Evolutionary conservation across 2,888 invertebrate species (phyloP).

Genomic region (Plebejus argus): DNA sequence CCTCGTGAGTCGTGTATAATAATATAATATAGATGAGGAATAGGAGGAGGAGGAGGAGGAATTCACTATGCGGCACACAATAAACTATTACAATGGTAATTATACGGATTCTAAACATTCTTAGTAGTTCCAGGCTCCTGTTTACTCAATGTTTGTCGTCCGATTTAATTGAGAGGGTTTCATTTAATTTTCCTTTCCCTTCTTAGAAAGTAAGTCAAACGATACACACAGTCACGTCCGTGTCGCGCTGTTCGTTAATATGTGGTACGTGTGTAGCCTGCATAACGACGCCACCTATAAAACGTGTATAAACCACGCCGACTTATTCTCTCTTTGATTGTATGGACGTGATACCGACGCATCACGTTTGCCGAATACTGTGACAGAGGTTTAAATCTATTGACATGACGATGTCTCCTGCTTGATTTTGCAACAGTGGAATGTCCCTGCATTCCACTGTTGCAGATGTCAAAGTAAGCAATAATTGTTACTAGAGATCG

Average conservation of each 20-base stretch:
- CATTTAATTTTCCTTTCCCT: conserved; percentile 11
- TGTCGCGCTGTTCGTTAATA: conserved; percentile 8
- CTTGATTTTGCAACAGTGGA: neutral
- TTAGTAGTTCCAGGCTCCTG: neutral
- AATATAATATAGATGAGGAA: too few relatives aligned
- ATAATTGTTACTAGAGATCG: too few relatives aligned
- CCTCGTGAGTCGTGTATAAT: too few relatives aligned
- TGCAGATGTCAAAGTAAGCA: neutral
- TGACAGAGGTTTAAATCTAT: conserved; percentile 23
- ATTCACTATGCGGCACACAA: too few relatives aligned
- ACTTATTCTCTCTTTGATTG: conserved; percentile 20
- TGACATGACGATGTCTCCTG: conserved; percentile 22
- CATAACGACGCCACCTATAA: conserved; percentile 12
- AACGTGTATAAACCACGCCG: conserved; percentile 11
- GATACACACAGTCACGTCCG: conserved; percentile 3
- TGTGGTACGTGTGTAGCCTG: neutral
- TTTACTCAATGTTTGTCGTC: conserved; percentile 4
- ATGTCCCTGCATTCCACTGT: neutral
- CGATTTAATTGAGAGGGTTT: conserved; percentile 9
- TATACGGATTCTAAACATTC: neutral
- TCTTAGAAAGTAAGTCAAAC: conserved; percentile 20
- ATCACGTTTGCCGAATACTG: conserved; percentile 23
- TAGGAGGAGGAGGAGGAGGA: too few relatives aligned
- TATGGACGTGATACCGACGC: conserved; percentile 16
- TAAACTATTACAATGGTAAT: neutral